A percentile compares a stretch with the other conserved stretches of the same genome.
These are phyloP conservation scores for Neodiprion lecontei DNA, from an alignment of 1,140 invertebrate genomes.

Conservation along the genomic window DNA sequence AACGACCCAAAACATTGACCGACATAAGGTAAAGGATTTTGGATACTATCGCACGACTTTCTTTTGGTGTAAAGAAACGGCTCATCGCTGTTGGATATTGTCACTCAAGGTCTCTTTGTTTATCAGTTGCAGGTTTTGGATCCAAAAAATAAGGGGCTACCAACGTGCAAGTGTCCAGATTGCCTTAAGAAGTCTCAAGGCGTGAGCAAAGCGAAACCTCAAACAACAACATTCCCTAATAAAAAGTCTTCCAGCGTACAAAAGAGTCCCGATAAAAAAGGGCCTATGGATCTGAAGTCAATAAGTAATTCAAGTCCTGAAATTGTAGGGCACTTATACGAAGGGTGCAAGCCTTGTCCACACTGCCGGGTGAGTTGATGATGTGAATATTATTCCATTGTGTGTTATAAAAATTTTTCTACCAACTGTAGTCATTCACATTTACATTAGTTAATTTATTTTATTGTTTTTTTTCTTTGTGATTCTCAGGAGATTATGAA, in stretches of 20 bases:
- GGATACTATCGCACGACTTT: too few species aligned
- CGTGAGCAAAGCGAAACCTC: not conserved
- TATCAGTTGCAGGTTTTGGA: slow-evolving; percentile 55
- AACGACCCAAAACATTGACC: slow-evolving; percentile 45
- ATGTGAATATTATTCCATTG: not conserved
- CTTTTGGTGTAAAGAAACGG: too few species aligned
- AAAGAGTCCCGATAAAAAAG: not conserved
- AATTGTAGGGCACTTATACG: not conserved
- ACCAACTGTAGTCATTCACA: not conserved
- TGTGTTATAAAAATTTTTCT: too few species aligned
- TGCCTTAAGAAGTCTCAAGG: slow-evolving; percentile 43
- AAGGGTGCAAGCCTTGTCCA: not conserved
- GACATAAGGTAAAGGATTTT: slow-evolving; percentile 48
- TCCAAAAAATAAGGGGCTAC: slow-evolving; percentile 54
- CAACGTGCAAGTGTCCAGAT: slow-evolving; percentile 54
- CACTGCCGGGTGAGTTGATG: not conserved
- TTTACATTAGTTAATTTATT: not conserved
- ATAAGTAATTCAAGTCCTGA: not conserved
- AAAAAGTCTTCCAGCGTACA: not conserved
- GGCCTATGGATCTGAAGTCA: not conserved
- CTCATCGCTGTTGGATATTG: not conserved
- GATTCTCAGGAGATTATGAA: not conserved
- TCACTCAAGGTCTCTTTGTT: slow-evolving; percentile 19
- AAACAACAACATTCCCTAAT: not conserved
- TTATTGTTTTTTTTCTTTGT: too few species aligned